Evolutionary conservation across 1,140 invertebrate genomes (phyloP), one percentile per base, ranked within the genome.

Genomic region (Formica exsecta): DNA sequence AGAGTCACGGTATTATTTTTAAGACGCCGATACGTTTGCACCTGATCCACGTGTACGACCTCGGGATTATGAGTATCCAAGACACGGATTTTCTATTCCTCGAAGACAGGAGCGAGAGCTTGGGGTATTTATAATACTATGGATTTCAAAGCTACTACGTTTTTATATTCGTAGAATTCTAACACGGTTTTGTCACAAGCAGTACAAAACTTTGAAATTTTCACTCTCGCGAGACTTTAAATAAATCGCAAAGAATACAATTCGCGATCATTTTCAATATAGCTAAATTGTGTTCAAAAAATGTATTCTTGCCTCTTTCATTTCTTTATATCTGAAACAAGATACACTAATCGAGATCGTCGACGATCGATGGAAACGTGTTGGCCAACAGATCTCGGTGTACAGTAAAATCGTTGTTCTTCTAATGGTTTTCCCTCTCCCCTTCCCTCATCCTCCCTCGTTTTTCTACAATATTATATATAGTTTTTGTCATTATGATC

Each of bases 1-100:
- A 95, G 93, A 91, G 93, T 94, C 93, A 93, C 92, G 94, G 94
- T 94, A 94, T 95, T 95, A 94, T 92, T 93, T 93, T 94, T 94
- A 93, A 94, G 93, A 90, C 86, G 92, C 92, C 93, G 93, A 92
- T 92, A 93, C 92, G 92, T 93, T 94, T 93, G 71, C 88, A 89
- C 81, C 79, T 70, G 84, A 90, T 91, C 76, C 61, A 54, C 65
- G 75, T 36, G 38, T 36, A 29, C 66, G 51, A n/a, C 51, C 41
- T 29, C 65, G 66, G 5, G n/a, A 79, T 48, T n/a, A 38, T 22
- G 11, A 25, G 13, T 29, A 19, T 8, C 73, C n/a, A 2, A 36
- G n/a, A 62, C 25, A 41, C 13, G 19, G 36, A 19, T 77, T n/a
- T 77, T 9, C 44, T 22, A 32, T 51, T 75, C 36, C 36, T 25